Conservation (phyloP, 2,113 vertebrate species). For the Zosterops pallidus region DNA sequence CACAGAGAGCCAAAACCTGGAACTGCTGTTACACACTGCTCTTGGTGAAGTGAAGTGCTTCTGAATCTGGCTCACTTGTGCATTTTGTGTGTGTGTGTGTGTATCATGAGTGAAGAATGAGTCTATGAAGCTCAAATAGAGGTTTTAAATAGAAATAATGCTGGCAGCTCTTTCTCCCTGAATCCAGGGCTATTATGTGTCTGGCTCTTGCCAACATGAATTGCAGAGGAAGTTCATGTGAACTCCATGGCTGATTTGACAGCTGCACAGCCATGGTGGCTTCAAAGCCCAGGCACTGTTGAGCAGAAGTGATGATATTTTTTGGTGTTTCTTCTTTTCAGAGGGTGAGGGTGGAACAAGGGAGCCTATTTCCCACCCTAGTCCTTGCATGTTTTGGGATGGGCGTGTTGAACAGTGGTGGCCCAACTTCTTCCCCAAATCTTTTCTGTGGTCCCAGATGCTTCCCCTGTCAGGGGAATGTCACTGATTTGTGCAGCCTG, state of each 20-base stretch:
- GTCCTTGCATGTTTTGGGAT: neutral
- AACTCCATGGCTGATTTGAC: conserved; percentile 6
- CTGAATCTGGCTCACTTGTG: neutral
- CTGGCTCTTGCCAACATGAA: neutral
- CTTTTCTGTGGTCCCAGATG: rapidly evolving
- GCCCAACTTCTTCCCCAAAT: neutral
- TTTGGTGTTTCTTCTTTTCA: neutral
- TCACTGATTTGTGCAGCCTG: rapidly evolving
- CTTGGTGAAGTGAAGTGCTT: neutral
- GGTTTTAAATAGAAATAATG: conserved; percentile 39
- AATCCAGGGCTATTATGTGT: conserved; percentile 11
- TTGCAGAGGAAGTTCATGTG: conserved; percentile 31
- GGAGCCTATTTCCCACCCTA: neutral
- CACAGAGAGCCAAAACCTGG: conserved; percentile 5
- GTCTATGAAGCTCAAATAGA: neutral
- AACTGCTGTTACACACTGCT: neutral
- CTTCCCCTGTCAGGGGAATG: neutral
- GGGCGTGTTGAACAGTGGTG: rapidly evolving
- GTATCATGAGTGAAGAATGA: conserved; percentile 5
- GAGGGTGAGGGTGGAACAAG: rapidly evolving
- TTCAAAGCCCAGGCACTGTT: neutral
- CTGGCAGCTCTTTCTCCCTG: conserved; percentile 2
- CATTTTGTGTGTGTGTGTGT: neutral
- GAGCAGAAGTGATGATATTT: neutral
- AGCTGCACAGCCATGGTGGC: neutral